Evolutionary conservation across 2,113 vertebrate genomes (phyloP), one percentile per base, ranked within the genome.

Genomic region (Tapirus terrestris): DNA sequence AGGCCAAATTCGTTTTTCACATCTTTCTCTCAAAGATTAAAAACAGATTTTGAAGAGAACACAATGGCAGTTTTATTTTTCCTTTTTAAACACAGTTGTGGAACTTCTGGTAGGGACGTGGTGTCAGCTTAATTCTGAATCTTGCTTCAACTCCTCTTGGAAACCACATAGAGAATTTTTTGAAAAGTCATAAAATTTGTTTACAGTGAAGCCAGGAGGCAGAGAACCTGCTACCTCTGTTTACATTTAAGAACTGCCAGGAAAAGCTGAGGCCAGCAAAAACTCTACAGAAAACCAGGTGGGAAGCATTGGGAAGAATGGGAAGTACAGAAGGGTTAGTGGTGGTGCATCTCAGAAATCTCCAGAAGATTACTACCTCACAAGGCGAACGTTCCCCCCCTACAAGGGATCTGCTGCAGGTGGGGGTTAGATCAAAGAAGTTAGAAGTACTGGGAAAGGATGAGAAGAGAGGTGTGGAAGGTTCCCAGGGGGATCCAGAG

Each of bases 41-140:
- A 94, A 92, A 65, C 8, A 95, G 68, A 80, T 75, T 92, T 91
- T 31, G 36, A 92, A 91, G 33, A 92, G 21, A 82, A 58, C 23
- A 82, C 17, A 65, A 85, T 18, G 60, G 51, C 31, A 85, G 31
- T 29, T 60, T 14, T n/a, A 56, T 65, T n/a, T 65, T 29, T 39
- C 53, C 56, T 53, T 73, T 79, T 21, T 8, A 29, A 68, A 51
- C 31, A 84, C 10, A 29, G 5, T n/a, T n/a, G 48, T 63, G 89
- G 63, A 61, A 73, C 11, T 73, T 84, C 23, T 80, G 45, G 9
- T 56, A 77, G 70, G 53, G 12, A 76, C 23, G 12, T 27, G 17
- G 18, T 75, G 33, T 56, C 82, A 83, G 43, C 13, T 77, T 58
- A 73, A 92, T 75, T 92, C 73, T 60, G 51, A 88, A 68, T 89